Evolutionary conservation across 30 jellyfish, hydroid and myxozoan species (phyloP).

Genomic region (Turritopsis rubra): DNA sequence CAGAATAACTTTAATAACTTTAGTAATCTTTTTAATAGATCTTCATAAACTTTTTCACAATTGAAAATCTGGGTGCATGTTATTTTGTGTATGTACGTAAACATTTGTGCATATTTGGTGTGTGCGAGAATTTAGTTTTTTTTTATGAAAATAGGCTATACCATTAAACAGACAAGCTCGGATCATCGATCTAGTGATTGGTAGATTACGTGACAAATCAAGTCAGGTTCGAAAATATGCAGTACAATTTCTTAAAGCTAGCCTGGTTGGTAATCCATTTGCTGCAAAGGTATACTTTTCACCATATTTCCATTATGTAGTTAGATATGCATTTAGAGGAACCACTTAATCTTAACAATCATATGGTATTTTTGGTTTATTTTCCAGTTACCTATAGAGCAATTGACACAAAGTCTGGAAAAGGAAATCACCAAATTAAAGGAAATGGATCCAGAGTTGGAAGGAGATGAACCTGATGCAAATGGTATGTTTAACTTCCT

Average conservation of each 20-base stretch:
- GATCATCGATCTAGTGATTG: slow-evolving; percentile 70
- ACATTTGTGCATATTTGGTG: not conserved
- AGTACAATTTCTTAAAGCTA: slow-evolving; percentile 58
- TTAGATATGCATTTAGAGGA: not conserved
- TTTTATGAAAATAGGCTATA: slow-evolving; percentile 48
- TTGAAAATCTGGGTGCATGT: no score
- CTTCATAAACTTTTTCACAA: not conserved
- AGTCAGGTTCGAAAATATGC: slow-evolving; percentile 84
- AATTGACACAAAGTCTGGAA: slow-evolving; percentile 52
- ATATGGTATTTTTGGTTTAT: not conserved
- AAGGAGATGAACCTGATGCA: slow-evolving; percentile 6
- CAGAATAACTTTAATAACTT: not conserved
- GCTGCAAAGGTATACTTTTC: slow-evolving; percentile 64
- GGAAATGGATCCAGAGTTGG: slow-evolving; percentile 23
- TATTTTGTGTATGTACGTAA: not conserved
- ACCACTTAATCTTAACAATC: no score
- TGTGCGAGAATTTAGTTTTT: not conserved
- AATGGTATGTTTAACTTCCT: not conserved
- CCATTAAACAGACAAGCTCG: slow-evolving; percentile 67
- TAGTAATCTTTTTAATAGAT: not conserved
- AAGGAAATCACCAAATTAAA: slow-evolving; percentile 53
- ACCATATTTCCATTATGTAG: not conserved
- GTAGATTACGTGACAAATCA: slow-evolving; percentile 81
- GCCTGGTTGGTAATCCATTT: slow-evolving; percentile 72
- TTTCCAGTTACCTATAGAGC: slow-evolving; percentile 61